These are phyloP conservation scores for Mesochorus sp. DNA, from an alignment of 2,888 invertebrate genomes.

Conservation along the genomic window DNA sequence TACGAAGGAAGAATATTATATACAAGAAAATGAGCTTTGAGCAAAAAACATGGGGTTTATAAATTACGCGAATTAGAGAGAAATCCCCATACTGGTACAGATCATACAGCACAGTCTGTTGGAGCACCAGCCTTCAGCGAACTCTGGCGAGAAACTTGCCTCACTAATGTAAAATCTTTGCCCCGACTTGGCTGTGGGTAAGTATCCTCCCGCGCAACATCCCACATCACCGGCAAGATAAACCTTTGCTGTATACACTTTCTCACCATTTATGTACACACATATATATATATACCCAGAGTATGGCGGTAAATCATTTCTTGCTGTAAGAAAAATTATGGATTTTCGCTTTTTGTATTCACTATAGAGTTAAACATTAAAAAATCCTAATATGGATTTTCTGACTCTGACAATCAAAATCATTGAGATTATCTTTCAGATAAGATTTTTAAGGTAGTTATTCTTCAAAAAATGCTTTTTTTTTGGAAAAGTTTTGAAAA, in stretches of 20 bases:
- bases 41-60: constrained; percentile 33
- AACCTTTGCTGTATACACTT: not conserved
- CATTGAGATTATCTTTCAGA: too few species aligned
- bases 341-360: too few species aligned
- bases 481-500: too few species aligned
- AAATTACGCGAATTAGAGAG: constrained; percentile 61
- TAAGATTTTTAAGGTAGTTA: too few species aligned
- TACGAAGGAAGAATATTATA: constrained; percentile 30
- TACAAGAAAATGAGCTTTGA: constrained; percentile 13
- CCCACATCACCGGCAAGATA: constrained; percentile 51
- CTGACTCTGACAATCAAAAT: too few species aligned
- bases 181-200: constrained; percentile 62
- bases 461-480: too few species aligned
- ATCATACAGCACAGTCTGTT: constrained; percentile 9
- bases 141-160: constrained; percentile 59
- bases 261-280: not conserved
- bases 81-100: constrained; percentile 39
- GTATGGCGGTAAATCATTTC: too few species aligned
- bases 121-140: constrained; percentile 58
- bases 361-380: too few species aligned
- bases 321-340: not conserved
- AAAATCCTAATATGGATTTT: too few species aligned
- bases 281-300: not conserved
- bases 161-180: constrained; percentile 53
- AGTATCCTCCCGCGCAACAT: constrained; percentile 59